phyloP scores from a whole-genome alignment of 2,888 invertebrate genomes.

The Drosophila niveifrons region DNA sequence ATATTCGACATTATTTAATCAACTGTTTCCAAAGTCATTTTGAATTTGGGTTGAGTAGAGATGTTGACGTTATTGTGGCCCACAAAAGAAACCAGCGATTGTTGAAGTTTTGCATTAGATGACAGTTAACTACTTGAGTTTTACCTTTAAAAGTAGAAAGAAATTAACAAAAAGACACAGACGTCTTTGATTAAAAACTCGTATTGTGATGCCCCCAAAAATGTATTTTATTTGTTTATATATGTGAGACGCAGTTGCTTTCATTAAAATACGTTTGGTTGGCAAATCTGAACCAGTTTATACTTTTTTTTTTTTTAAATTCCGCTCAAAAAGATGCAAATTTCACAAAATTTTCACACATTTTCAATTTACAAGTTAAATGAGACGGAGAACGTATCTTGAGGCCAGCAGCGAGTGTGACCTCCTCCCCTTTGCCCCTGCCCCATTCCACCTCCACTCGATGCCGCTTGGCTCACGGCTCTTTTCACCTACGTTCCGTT shows the following conservation, averaged over 20 bases:
- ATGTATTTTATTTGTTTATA: not conserved
- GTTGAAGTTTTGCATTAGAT: constrained; percentile 25
- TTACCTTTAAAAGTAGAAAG: constrained; percentile 24
- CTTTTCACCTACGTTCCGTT: constrained; percentile 64
- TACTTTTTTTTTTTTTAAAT: constrained; percentile 4
- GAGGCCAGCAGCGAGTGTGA: constrained; percentile 31
- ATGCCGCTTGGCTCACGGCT: constrained; percentile 44
- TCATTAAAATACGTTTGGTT: constrained; percentile 17
- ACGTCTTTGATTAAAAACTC: constrained; percentile 23
- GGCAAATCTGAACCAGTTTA: constrained; percentile 37
- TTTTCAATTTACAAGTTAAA: constrained; percentile 26
- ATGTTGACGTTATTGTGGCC: constrained; percentile 17
- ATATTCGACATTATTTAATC: not conserved
- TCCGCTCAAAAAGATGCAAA: constrained; percentile 9
- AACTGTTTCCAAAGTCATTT: constrained; percentile 3
- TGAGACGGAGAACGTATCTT: constrained; percentile 27
- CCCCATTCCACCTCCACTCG: constrained; percentile 17
- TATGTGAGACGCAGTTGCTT: constrained; percentile 13
- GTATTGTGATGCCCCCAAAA: constrained; percentile 17
- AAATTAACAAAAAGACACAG: constrained; percentile 20
- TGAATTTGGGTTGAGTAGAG: constrained; percentile 17
- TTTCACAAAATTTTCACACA: constrained; percentile 23
- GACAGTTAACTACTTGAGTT: constrained; percentile 15
- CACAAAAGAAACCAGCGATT: constrained; percentile 28
- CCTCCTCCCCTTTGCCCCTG: constrained; percentile 15